Base-by-base conservation (phyloP, 2,888 invertebrate species). In the Plagodis pulveraria region DNA sequence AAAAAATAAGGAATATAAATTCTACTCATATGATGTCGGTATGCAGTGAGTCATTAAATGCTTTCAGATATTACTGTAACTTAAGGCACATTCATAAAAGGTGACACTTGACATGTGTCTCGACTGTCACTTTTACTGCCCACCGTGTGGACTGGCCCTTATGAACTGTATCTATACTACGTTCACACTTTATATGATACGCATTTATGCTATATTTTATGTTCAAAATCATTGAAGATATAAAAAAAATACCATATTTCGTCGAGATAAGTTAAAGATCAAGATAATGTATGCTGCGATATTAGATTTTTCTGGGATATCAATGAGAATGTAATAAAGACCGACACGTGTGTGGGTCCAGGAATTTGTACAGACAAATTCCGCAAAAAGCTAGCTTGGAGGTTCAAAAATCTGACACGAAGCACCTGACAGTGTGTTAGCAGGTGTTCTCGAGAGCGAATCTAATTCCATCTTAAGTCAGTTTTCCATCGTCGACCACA, bases 161-260 rank as follows among this genome's bases (percentile, higher is more conserved):
- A 62, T 61, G 56, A 54, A 61, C 67, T 53, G 54, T n/a, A n/a
- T n/a, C n/a, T n/a, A n/a, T n/a, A n/a, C n/a, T n/a, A n/a, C n/a
- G n/a, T n/a, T n/a, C 46, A 47, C 43, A 46, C 50, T 51, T 58
- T 66, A 63, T 66, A 65, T 66, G 60, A 58, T 43, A 43, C 56
- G 50, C 44, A 50, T 59, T 63, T 61, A 66, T 55, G 9, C 6
- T 22, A 42, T 49, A 58, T 56, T 52, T 63, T 57, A 63, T 62
- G 60, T 44, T 42, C 62, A 49, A 49, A 46, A 12, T 22, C 35
- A 35, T 22, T 34, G 36, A 34, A 11, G 38, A n/a, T 22, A 40
- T 11, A 9, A 9, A 5, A 38, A 38, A 9, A 38, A 38, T 8
- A 38, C 38, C 38, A 4, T 38, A 38, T 38, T 6, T 38, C 38